These are phyloP conservation scores for Sebastes fasciatus DNA, from an alignment of 2,113 vertebrate genomes.

Conservation along the genomic window DNA sequence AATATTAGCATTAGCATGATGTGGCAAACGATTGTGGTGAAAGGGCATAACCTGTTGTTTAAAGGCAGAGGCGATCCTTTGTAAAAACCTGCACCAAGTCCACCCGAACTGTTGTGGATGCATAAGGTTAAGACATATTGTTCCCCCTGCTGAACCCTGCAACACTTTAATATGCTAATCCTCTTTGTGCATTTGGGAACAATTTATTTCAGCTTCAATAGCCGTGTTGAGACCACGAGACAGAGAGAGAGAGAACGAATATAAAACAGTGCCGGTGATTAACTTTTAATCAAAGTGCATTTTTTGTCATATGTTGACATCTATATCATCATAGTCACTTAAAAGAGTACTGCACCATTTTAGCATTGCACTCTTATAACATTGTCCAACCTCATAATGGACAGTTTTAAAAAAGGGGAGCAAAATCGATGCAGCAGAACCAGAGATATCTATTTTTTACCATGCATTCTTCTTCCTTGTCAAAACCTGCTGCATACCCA, in stretches of 20 bases:
- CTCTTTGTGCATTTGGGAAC: conserved; percentile 12
- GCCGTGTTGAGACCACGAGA: not conserved
- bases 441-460: not conserved
- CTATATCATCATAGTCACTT: no score
- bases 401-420: not conserved
- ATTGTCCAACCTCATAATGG: not conserved
- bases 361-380: not conserved
- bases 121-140: not conserved
- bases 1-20: not conserved
- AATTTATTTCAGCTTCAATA: not conserved
- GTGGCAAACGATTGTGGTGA: not conserved
- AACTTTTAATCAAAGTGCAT: not conserved
- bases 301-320: not conserved
- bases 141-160: not conserved
- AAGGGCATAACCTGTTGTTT: not conserved
- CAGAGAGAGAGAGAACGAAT: not conserved
- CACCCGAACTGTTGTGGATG: not conserved
- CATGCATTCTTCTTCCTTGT: not conserved
- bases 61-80: not conserved
- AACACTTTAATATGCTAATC: not conserved
- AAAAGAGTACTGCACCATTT: not conserved
- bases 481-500: not conserved
- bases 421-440: not conserved
- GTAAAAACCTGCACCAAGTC: not conserved
- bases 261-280: not conserved